phyloP scores from a whole-genome alignment of 2,888 invertebrate genomes.

The Catocala fraxini region DNA sequence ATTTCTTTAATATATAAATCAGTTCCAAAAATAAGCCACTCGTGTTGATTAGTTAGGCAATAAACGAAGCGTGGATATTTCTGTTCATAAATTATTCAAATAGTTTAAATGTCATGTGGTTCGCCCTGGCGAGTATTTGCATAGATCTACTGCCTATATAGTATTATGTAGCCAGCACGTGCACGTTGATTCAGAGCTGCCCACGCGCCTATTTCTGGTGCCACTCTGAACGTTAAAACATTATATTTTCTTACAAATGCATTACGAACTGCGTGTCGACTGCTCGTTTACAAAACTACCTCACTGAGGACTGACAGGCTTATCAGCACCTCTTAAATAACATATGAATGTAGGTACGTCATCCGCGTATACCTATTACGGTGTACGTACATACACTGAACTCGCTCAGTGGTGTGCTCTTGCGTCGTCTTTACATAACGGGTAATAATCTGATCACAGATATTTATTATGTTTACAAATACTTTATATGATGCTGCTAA shows the following conservation, averaged over 20 bases:
- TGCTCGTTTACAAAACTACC: not conserved
- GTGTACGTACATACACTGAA: too few species aligned
- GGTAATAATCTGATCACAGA: too few species aligned
- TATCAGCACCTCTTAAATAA: not conserved
- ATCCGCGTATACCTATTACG: too few species aligned
- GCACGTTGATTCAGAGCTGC: constrained; percentile 53
- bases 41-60: constrained; percentile 12
- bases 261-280: constrained; percentile 7
- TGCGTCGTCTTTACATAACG: too few species aligned
- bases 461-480: too few species aligned
- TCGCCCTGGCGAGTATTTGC: constrained; percentile 39
- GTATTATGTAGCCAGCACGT: constrained; percentile 49
- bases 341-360: too few species aligned
- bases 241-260: constrained; percentile 16
- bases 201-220: constrained; percentile 60
- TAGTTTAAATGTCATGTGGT: constrained; percentile 35
- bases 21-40: constrained; percentile 9
- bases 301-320: not conserved
- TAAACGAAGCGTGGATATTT: constrained; percentile 17
- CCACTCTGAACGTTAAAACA: constrained; percentile 24
- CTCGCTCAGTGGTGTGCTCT: too few species aligned
- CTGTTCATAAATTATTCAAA: constrained; percentile 29
- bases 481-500: too few species aligned
- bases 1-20: constrained; percentile 10
- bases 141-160: constrained; percentile 34